These are phyloP conservation scores for Lacanobia wlatinum DNA, from an alignment of 2,888 invertebrate genomes.

Conservation along the genomic window DNA sequence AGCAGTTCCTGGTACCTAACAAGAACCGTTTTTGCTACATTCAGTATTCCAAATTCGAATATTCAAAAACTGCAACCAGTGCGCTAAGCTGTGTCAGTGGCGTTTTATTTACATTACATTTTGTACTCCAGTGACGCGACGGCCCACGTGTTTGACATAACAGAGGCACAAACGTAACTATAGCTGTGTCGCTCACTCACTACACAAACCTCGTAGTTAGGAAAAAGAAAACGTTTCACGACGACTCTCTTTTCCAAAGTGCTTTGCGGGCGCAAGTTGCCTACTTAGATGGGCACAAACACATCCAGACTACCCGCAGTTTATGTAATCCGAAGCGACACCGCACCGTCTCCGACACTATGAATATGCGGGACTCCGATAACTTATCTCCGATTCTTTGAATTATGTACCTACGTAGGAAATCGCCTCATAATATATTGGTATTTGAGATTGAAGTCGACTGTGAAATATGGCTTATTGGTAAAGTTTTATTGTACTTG, in stretches of 20 bases:
- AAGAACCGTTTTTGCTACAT: slow-evolving; percentile 40
- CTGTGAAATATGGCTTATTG: slow-evolving; percentile 89
- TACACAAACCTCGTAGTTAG: slow-evolving; percentile 63
- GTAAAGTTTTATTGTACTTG: slow-evolving; percentile 89
- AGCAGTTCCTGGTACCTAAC: slow-evolving; percentile 36
- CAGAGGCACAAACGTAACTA: slow-evolving; percentile 32
- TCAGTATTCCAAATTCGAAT: slow-evolving; percentile 48
- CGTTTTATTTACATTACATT: slow-evolving; percentile 65
- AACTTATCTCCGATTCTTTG: slow-evolving; percentile 85
- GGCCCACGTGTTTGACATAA: slow-evolving; percentile 52
- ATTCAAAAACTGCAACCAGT: slow-evolving; percentile 60
- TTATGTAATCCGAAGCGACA: slow-evolving; percentile 72
- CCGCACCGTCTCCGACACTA: slow-evolving; percentile 75
- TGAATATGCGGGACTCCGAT: slow-evolving; percentile 83
- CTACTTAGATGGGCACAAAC: slow-evolving; percentile 70
- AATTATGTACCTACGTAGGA: slow-evolving; percentile 83
- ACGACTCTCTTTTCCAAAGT: slow-evolving; percentile 69
- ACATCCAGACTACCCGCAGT: slow-evolving; percentile 70
- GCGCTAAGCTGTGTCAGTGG: slow-evolving; percentile 60
- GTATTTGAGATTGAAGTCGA: slow-evolving; percentile 88
- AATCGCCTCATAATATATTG: slow-evolving; percentile 88
- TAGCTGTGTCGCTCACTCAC: slow-evolving; percentile 58
- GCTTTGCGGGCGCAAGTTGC: slow-evolving; percentile 75
- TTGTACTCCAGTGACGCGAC: slow-evolving; percentile 58
- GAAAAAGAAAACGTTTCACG: slow-evolving; percentile 66